phyloP scores from a whole-genome alignment of 2,113 vertebrate species.

The Sardina pilchardus region DNA sequence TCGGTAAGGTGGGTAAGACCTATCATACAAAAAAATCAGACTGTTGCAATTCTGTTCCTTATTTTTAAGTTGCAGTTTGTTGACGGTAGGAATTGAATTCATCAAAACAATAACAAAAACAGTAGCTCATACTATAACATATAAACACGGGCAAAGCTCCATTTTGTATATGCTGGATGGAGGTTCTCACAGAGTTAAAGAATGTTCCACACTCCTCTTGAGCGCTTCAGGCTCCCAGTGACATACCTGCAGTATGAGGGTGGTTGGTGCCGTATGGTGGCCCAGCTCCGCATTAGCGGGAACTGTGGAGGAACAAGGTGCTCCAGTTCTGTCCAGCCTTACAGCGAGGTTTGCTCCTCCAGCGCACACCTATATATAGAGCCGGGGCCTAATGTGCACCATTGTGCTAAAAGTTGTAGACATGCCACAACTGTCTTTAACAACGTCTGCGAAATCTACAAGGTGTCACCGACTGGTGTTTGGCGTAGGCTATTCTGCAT shows the following conservation, averaged over 20 bases:
- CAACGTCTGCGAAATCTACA: neutral
- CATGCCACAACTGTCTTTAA: neutral
- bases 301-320: conserved; percentile 64
- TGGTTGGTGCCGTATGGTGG: neutral
- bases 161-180: neutral
- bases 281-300: neutral
- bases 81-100: too few species aligned
- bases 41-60: too few species aligned
- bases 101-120: too few species aligned
- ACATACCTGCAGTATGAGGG: neutral
- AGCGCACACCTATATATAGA: conserved; percentile 61
- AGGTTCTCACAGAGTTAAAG: neutral
- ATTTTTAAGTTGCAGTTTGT: too few species aligned
- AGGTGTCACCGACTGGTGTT: neutral
- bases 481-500: neutral
- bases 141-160: neutral
- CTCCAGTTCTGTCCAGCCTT: conserved; percentile 70
- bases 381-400: conserved; percentile 44
- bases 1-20: too few species aligned
- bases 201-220: neutral
- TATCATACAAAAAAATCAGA: too few species aligned
- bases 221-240: neutral
- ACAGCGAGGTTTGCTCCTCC: conserved; percentile 66
- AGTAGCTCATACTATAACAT: too few species aligned
- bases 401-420: conserved; percentile 15